Evolutionary conservation across 2,113 vertebrate species (phyloP), one percentile per base, ranked within the genome.

Genomic region (Helogale parvula): DNA sequence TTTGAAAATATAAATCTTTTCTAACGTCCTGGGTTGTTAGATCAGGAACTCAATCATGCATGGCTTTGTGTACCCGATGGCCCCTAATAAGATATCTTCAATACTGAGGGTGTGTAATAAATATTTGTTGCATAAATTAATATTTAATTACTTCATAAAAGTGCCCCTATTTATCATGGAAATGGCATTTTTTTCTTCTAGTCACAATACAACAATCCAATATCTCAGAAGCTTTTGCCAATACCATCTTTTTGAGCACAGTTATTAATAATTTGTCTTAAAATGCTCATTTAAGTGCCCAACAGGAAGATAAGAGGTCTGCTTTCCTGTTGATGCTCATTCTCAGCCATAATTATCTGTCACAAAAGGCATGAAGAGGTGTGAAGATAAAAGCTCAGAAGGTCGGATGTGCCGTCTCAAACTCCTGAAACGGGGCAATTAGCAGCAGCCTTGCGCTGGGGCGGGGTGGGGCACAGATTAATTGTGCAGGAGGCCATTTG

Each of bases 181-280:
- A 89, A 74, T 82, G 92, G 81, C 33, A 74, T 97, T 96, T 82
- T 96, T 69, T 96, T 68, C 84, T 95, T 88, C 82, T 45, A 45
- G 54, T 83, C 54, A 80, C 47, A 97, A 83, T 63, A 90, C 47
- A 92, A 88, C 90, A 71, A 94, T 94, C 93, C 85, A 88, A 35
- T 69, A 94, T 94, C 85, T 94, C 97, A 87, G 82, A 96, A 96
- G 92, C 74, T 97, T 93, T 97, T 92, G 80, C 76, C 60, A 92
- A 92, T 93, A 92, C 63, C 45, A 76, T 82, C 97, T 98, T 97
- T 95, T 98, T 41, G 50, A 96, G 90, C 89, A 97, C 47, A 79
- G 86, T 97, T 98, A 98, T 96, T 98, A 94, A 80, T 95, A 93
- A 96, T 89, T 97, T 96, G 98, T 97, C 95, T 98, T 95, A 98